A percentile compares a stretch with the other conserved stretches of the same genome.
phyloP scores from a whole-genome alignment of 2,113 vertebrate species.

The Hoplias malabaricus region DNA sequence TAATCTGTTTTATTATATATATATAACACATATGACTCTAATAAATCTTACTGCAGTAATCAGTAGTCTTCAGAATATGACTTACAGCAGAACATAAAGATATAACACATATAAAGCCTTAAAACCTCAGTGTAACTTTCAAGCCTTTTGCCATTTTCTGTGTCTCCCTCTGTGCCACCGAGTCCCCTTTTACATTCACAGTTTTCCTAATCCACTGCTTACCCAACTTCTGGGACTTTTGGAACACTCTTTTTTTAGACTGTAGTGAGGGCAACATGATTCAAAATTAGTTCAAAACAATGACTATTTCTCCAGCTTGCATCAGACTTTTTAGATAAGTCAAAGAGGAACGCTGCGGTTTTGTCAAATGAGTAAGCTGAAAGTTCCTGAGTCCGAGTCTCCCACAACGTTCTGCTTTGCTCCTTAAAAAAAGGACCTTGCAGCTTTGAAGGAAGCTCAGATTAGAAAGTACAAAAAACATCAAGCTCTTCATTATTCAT shows the following conservation, averaged over 20 bases:
- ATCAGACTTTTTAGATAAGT: conserved; percentile 34
- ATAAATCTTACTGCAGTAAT: too few relatives aligned
- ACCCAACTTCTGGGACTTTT: conserved; percentile 35
- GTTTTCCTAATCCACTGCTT: conserved; percentile 12
- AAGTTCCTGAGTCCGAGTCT: conserved; percentile 2
- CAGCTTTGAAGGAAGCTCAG: not conserved
- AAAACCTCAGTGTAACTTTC: too few relatives aligned
- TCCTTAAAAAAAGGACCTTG: conserved; percentile 4
- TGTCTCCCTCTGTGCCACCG: not conserved
- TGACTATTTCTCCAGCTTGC: conserved; percentile 36
- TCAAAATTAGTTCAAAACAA: conserved; percentile 41
- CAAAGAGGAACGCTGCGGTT: not conserved
- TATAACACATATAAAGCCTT: too few relatives aligned
- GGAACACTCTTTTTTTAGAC: conserved; percentile 37
- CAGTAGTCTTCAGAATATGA: too few relatives aligned
- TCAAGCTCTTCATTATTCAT: not conserved
- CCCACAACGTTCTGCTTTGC: conserved; percentile 14
- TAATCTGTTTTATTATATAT: too few relatives aligned
- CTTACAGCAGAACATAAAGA: too few relatives aligned
- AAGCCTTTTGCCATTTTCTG: not conserved
- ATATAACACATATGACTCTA: too few relatives aligned
- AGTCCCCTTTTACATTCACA: conserved; percentile 22
- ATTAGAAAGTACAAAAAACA: conserved; percentile 3
- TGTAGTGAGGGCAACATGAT: conserved; percentile 20
- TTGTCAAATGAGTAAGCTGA: conserved; percentile 22